phyloP scores from a whole-genome alignment of 2,888 invertebrate genomes.

The Panzeria rudis region DNA sequence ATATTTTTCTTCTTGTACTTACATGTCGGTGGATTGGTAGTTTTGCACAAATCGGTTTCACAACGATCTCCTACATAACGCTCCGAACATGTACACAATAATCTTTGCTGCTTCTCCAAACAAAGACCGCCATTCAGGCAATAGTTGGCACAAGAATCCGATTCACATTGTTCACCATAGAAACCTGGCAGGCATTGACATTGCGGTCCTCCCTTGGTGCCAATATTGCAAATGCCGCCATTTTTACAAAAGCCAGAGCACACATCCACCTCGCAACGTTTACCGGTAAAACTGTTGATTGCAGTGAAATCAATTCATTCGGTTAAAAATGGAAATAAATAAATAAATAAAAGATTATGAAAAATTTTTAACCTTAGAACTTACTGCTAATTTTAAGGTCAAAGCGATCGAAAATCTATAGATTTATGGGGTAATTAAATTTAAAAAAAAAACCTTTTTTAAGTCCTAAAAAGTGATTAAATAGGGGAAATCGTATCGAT shows the following conservation, averaged over 20 bases:
- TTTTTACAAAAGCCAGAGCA: constrained; percentile 86
- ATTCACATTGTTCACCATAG: constrained; percentile 85
- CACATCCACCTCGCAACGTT: constrained; percentile 86
- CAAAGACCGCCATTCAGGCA: constrained; percentile 86
- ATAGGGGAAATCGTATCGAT: no score
- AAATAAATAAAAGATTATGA: no score
- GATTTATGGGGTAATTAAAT: no score
- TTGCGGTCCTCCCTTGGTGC: constrained; percentile 81
- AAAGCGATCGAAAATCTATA: no score
- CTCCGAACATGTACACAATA: constrained; percentile 80
- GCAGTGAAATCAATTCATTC: not conserved
- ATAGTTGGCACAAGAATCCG: constrained; percentile 84
- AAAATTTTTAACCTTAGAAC: no score
- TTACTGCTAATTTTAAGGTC: no score
- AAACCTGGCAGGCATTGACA: constrained; percentile 81
- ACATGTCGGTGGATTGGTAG: constrained; percentile 81
- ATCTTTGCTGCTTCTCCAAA: constrained; percentile 76
- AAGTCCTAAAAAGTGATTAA: no score
- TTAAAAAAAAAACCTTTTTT: no score
- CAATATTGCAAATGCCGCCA: constrained; percentile 84
- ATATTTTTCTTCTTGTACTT: constrained; percentile 57
- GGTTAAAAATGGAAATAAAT: not conserved
- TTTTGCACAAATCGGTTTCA: constrained; percentile 85
- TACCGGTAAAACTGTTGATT: constrained; percentile 83
- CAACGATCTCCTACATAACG: constrained; percentile 84